Percentiles rank a stretch among this genome's conserved stretches.
phyloP scores from a whole-genome alignment of 2,797 vertebrate species.

The Phaenicophaeus curvirostris region DNA sequence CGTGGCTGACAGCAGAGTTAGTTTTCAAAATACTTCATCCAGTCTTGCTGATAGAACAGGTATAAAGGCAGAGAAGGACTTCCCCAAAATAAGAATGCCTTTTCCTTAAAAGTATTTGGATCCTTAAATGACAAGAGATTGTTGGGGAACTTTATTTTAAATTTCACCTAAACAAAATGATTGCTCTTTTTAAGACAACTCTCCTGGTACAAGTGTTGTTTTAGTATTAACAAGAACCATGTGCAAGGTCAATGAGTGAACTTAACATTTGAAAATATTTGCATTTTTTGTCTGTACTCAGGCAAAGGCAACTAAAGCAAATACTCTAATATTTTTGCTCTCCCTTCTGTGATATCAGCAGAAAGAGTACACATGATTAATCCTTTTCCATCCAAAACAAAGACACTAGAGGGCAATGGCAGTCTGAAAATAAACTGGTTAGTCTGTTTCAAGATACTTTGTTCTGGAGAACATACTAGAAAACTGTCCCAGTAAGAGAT shows the following conservation, averaged over 20 bases:
- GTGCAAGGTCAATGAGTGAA: background rate
- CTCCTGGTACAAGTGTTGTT: background rate
- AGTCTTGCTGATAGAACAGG: background rate
- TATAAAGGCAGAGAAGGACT: background rate
- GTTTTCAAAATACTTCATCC: no score
- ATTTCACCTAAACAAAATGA: background rate
- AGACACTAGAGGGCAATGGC: conserved; percentile 64
- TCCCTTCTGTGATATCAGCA: background rate
- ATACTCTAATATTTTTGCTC: background rate
- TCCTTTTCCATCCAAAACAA: background rate
- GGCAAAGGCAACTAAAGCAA: background rate
- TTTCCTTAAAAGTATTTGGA: background rate
- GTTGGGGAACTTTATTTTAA: background rate
- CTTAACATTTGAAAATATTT: background rate
- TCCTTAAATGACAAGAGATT: background rate
- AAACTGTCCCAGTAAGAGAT: conserved; percentile 15
- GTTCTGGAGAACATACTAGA: conserved; percentile 47
- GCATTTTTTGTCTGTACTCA: background rate
- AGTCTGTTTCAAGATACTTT: background rate
- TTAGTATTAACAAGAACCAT: background rate
- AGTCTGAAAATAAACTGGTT: conserved; percentile 33
- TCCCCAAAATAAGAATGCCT: background rate
- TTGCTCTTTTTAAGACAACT: background rate
- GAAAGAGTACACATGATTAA: background rate
- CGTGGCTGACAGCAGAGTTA: background rate